Evolutionary conservation across 2,888 invertebrate species (phyloP).

Genomic region (Dermolepida albohirtum): DNA sequence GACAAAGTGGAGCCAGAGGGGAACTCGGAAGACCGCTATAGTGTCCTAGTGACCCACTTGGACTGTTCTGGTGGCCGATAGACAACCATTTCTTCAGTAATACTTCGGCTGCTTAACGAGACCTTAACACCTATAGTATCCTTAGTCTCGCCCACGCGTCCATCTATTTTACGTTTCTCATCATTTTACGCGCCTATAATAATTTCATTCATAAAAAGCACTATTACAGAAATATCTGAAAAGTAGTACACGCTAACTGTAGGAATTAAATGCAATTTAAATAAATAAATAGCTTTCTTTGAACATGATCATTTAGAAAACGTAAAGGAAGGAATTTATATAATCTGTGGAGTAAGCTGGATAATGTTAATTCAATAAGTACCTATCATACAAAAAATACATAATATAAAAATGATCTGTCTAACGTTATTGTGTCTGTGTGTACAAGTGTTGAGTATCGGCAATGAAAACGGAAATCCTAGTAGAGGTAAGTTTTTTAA

Average conservation of each 20-base stretch:
- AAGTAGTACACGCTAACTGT: not conserved
- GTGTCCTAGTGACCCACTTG: constrained; percentile 65
- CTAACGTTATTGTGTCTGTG: constrained; percentile 53
- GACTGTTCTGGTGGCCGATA: constrained; percentile 64
- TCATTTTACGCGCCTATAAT: constrained; percentile 6
- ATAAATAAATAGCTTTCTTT: constrained; percentile 2
- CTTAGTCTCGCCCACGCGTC: constrained; percentile 42
- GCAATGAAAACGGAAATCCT: constrained; percentile 48
- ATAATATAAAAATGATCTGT: constrained; percentile 30
- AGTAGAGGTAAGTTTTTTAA: constrained; percentile 52
- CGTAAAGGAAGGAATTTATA: no score
- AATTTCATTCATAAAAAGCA: constrained; percentile 25
- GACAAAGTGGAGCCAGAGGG: constrained; percentile 54
- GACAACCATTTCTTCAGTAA: constrained; percentile 60
- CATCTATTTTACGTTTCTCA: constrained; percentile 21
- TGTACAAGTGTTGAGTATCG: constrained; percentile 51
- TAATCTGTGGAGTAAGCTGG: not conserved
- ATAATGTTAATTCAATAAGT: constrained; percentile 24
- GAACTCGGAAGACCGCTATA: constrained; percentile 62
- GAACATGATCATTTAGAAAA: constrained; percentile 1
- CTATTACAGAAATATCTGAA: constrained; percentile 3
- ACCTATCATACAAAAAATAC: not conserved
- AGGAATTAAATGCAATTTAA: no score
- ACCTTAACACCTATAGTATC: constrained; percentile 42
- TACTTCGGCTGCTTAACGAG: constrained; percentile 54